A percentile compares a stretch with the other conserved stretches of the same genome.
Evolutionary conservation across 2,888 invertebrate genomes (phyloP).

Genomic region (Macrophya annulata): DNA sequence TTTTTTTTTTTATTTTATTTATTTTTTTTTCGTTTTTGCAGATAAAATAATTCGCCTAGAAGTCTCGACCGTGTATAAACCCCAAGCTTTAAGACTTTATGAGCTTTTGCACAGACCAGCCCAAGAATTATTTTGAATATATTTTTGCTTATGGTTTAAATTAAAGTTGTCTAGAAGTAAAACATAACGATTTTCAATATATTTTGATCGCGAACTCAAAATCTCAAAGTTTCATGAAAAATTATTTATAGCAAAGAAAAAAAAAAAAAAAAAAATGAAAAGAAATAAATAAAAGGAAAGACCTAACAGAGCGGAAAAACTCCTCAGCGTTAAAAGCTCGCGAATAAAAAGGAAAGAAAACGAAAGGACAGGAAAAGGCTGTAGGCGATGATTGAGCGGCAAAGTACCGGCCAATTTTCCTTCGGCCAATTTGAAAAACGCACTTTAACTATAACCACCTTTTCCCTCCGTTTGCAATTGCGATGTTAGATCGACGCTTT

Average conservation of each 20-base stretch:
- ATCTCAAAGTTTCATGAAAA: too few species aligned
- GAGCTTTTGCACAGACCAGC: too few species aligned
- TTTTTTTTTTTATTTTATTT: neutral
- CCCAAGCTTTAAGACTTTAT: too few species aligned
- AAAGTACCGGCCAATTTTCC: conserved; percentile 40
- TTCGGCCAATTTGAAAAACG: conserved; percentile 32
- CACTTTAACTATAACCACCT: neutral
- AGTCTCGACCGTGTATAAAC: neutral
- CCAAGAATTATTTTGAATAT: too few species aligned
- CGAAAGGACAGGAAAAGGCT: neutral
- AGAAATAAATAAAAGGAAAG: neutral
- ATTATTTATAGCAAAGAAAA: neutral
- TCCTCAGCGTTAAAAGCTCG: conserved; percentile 39
- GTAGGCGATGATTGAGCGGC: conserved; percentile 37
- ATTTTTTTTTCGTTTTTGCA: too few species aligned
- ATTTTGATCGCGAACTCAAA: too few species aligned
- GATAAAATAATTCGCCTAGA: neutral
- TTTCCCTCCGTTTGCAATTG: neutral
- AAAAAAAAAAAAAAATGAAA: conserved; percentile 53
- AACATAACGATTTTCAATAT: too few species aligned
- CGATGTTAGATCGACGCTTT: neutral
- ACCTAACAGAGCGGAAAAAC: conserved; percentile 1
- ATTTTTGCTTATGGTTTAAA: too few species aligned
- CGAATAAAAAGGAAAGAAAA: conserved; percentile 41
- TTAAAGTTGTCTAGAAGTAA: too few species aligned